A percentile compares a stretch with the other conserved stretches of the same genome.
Evolutionary conservation across 2,113 vertebrate species (phyloP).

Genomic region (Pipa parva): DNA sequence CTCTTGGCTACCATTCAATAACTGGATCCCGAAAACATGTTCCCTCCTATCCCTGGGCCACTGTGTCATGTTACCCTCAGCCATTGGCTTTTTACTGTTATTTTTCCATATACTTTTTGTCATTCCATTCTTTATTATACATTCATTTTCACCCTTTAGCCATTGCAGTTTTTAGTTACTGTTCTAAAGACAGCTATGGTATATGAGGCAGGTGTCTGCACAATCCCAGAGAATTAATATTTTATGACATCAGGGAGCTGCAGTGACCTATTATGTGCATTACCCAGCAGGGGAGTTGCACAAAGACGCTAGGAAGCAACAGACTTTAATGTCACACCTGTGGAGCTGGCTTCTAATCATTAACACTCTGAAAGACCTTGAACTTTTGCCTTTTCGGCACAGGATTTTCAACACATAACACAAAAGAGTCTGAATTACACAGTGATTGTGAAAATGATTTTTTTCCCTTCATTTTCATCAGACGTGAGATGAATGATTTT

Average conservation of each 20-base stretch:
- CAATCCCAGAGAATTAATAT: slow-evolving; percentile 11
- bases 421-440: neutral
- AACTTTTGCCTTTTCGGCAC: slow-evolving; percentile 12
- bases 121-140: too few relatives aligned
- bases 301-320: neutral
- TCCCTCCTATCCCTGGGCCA: too few relatives aligned
- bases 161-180: neutral
- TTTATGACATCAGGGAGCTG: slow-evolving; percentile 7
- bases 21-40: too few relatives aligned
- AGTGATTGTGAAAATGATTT: slow-evolving; percentile 27
- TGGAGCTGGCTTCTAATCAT: neutral
- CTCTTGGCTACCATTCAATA: too few relatives aligned
- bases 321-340: slow-evolving; percentile 29
- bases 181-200: neutral
- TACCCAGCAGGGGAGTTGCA: neutral
- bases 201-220: neutral
- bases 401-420: slow-evolving; percentile 15
- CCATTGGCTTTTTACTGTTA: too few relatives aligned
- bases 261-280: slow-evolving; percentile 12
- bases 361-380: slow-evolving; percentile 13
- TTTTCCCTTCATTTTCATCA: slow-evolving; percentile 25
- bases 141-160: too few relatives aligned
- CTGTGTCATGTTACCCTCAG: too few relatives aligned
- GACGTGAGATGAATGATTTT: slow-evolving; percentile 18
- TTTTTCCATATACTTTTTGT: too few relatives aligned